A percentile compares a stretch with the other conserved stretches of the same genome.
Evolutionary conservation across 2,888 invertebrate genomes (phyloP).

Genomic region (Pterostichus niger): DNA sequence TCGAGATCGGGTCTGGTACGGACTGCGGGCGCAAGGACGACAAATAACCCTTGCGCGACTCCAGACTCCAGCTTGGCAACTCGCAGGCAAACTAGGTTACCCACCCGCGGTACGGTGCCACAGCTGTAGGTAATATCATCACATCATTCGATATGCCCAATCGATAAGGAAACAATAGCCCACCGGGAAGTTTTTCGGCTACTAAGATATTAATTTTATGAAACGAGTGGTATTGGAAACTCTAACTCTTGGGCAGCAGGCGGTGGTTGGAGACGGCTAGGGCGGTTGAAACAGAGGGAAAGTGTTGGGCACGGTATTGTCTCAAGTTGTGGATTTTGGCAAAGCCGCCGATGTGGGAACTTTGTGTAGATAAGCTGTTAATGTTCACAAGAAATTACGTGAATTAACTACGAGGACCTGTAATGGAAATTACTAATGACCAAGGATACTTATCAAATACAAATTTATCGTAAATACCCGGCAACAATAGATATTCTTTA

Average conservation of each 20-base stretch:
- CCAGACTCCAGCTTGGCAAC: background rate
- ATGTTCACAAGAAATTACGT: constrained; percentile 38
- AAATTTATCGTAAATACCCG: too few relatives aligned
- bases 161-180: constrained; percentile 42
- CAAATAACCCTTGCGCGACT: constrained; percentile 15
- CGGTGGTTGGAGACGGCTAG: background rate
- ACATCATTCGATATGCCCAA: constrained; percentile 54
- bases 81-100: constrained; percentile 51
- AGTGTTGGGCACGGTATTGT: constrained; percentile 7
- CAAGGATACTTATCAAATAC: too few relatives aligned
- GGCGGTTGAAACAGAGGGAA: background rate
- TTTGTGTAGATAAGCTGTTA: constrained; percentile 51
- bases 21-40: background rate
- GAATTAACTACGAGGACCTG: constrained; percentile 16
- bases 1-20: background rate
- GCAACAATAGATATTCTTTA: too few relatives aligned
- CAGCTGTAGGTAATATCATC: constrained; percentile 61
- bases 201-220: constrained; percentile 42
- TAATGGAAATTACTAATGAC: too few relatives aligned
- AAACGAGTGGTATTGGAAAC: constrained; percentile 12
- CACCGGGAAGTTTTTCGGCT: constrained; percentile 11
- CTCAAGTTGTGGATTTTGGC: constrained; percentile 30
- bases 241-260: constrained; percentile 29
- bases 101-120: background rate
- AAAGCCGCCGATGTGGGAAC: constrained; percentile 9